Evolutionary conservation across 2,888 invertebrate genomes (phyloP).

Genomic region (Leptopilina drosophilae): DNA sequence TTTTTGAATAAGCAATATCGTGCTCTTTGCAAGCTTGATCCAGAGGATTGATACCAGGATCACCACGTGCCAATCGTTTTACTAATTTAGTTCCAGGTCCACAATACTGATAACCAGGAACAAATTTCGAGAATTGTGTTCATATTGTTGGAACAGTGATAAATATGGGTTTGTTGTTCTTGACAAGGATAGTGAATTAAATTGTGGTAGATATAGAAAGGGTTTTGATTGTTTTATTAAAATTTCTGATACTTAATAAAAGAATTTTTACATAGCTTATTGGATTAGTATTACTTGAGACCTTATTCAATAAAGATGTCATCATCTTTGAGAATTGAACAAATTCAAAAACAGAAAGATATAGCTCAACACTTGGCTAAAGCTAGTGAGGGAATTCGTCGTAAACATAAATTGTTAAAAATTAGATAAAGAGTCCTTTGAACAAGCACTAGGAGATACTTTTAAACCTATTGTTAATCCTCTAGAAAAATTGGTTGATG

Average conservation of each 20-base stretch:
- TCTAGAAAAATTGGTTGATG: not conserved
- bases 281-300: slow-evolving; percentile 43
- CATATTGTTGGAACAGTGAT: too few species aligned
- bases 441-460: slow-evolving; percentile 4
- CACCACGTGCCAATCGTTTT: too few species aligned
- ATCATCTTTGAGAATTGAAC: not conserved
- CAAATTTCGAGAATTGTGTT: too few species aligned
- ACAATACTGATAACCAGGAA: too few species aligned
- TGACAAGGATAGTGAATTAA: slow-evolving; percentile 61
- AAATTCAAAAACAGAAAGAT: slow-evolving; percentile 28
- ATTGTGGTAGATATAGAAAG: slow-evolving; percentile 65
- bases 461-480: not conserved
- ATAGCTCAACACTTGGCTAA: not conserved
- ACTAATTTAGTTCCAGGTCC: too few species aligned
- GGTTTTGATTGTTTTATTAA: slow-evolving; percentile 61
- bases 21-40: too few species aligned
- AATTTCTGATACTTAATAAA: not conserved
- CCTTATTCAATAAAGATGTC: not conserved
- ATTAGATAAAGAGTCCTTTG: slow-evolving; percentile 25
- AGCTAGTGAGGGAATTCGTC: slow-evolving; percentile 48
- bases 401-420: slow-evolving; percentile 48
- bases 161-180: slow-evolving; percentile 60
- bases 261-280: not conserved
- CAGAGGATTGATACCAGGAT: too few species aligned
- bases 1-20: too few species aligned